Base-by-base conservation (phyloP, 2,113 vertebrate genomes). In the Semicossyphus pulcher region DNA sequence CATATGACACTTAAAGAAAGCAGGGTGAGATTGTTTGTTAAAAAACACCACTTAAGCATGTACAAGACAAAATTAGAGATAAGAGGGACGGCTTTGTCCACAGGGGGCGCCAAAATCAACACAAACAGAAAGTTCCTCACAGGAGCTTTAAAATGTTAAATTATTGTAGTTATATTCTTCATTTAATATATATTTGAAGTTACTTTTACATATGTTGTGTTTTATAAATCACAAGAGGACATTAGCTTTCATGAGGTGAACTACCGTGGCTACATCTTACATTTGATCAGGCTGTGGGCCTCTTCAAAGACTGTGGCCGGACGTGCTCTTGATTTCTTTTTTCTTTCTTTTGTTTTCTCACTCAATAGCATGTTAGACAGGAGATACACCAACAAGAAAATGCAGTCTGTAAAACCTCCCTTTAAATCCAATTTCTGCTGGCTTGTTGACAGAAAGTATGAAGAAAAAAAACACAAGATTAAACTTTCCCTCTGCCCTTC, bases 341-440 rank as follows among this genome's bases (percentile, higher is more conserved):
- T 25, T 52, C n/a, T 5, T n/a, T n/a, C n/a, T n/a, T n/a, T n/a
- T n/a, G n/a, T n/a, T n/a, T n/a, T n/a, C n/a, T n/a, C n/a, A 14
- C 16, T 12, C 7, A 14, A 15, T n/a, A 29, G 25, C 3, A 3
- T 51, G 41, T 57, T 29, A 48, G 29, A 53, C 25, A 10, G 10
- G 9, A 32, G 16, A 20, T 23, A 34, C 16, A 4, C 32, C 32
- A 14, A 5, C n/a, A 28, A 58, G 48, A 34, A n/a, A 68, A 34
- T 36, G 9, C 12, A 7, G 18, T 48, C 31, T 2, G 42, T 36
- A 2, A 7, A 45, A 49, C 15, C 9, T 53, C 12, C 31, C 16
- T 41, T 54, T 69, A 36, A 34, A 32, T 73, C 18, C 47, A 39
- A 18, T 68, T 54, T 23, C 7, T 67, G 25, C 49, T 77, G 26